Evolutionary conservation across 2,888 invertebrate species (phyloP).

Genomic region (Lithophane ornitopus): DNA sequence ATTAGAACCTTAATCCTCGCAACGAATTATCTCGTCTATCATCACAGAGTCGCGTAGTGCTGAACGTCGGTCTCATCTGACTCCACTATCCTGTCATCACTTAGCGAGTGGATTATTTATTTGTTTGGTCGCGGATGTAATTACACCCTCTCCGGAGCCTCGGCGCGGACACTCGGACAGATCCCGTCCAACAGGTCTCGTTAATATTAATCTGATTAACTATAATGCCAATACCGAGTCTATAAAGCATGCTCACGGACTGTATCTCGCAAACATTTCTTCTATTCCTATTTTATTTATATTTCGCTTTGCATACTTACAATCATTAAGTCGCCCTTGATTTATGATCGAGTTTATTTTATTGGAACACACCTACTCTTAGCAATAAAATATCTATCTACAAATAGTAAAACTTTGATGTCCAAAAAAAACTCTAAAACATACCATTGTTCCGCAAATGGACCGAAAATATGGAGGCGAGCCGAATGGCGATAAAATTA

Average conservation of each 20-base stretch:
- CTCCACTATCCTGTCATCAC: constrained; percentile 79
- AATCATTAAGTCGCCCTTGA: constrained; percentile 39
- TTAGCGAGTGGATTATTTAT: constrained; percentile 81
- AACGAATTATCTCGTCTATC: constrained; percentile 57
- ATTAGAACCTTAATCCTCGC: constrained; percentile 56
- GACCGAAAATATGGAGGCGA: constrained; percentile 66
- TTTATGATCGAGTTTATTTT: constrained; percentile 47
- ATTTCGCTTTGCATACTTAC: constrained; percentile 51
- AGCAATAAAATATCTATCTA: constrained; percentile 60
- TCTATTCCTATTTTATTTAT: constrained; percentile 46
- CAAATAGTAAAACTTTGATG: constrained; percentile 65
- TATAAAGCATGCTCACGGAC: constrained; percentile 56
- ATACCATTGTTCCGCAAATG: constrained; percentile 67
- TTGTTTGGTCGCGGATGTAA: constrained; percentile 83
- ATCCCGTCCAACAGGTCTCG: constrained; percentile 81
- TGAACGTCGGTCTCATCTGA: constrained; percentile 64
- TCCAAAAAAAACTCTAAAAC: constrained; percentile 60
- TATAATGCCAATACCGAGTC: constrained; percentile 76
- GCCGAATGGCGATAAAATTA: constrained; percentile 69
- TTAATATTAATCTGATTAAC: constrained; percentile 86
- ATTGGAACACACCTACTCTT: constrained; percentile 43
- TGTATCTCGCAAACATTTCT: constrained; percentile 41
- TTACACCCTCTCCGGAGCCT: constrained; percentile 80
- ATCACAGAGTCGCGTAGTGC: constrained; percentile 41
- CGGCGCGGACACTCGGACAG: constrained; percentile 68